Evolutionary conservation across 2,113 vertebrate species (phyloP).

Genomic region (Lichenostomus cassidix): DNA sequence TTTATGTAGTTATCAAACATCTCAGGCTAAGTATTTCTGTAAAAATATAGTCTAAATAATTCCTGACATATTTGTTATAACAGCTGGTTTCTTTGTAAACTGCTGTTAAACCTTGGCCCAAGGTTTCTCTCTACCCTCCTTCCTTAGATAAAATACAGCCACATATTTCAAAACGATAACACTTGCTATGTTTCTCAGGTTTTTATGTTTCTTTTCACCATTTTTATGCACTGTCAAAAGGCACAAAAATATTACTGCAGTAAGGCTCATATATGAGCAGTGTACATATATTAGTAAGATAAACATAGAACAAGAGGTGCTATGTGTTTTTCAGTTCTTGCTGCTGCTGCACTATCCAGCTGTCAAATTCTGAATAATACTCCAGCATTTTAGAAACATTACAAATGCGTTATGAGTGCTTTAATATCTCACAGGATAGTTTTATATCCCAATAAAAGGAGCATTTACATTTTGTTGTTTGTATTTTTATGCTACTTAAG

Average conservation of each 20-base stretch:
- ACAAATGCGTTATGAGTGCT: neutral
- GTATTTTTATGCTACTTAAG: conserved; percentile 28
- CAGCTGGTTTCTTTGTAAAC: neutral
- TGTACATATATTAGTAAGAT: neutral
- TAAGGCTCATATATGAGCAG: neutral
- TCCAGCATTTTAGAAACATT: conserved; percentile 16
- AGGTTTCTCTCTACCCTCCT: neutral
- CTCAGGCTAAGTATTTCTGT: neutral
- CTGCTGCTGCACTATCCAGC: neutral
- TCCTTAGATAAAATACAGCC: neutral
- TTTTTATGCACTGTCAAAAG: neutral
- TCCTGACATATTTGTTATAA: neutral
- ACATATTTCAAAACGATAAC: neutral
- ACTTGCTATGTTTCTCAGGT: neutral
- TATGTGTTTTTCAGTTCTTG: neutral
- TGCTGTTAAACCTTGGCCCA: neutral
- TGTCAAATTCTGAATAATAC: conserved; percentile 12
- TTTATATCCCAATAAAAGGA: conserved; percentile 40
- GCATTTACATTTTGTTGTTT: conserved; percentile 42
- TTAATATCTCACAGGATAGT: conserved; percentile 21
- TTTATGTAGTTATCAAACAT: neutral
- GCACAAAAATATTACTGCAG: neutral
- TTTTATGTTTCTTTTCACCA: neutral
- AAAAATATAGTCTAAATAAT: neutral
- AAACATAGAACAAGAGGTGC: neutral